phyloP scores from a whole-genome alignment of 2,797 vertebrate genomes.

The Paratrypauchen microcephalus region DNA sequence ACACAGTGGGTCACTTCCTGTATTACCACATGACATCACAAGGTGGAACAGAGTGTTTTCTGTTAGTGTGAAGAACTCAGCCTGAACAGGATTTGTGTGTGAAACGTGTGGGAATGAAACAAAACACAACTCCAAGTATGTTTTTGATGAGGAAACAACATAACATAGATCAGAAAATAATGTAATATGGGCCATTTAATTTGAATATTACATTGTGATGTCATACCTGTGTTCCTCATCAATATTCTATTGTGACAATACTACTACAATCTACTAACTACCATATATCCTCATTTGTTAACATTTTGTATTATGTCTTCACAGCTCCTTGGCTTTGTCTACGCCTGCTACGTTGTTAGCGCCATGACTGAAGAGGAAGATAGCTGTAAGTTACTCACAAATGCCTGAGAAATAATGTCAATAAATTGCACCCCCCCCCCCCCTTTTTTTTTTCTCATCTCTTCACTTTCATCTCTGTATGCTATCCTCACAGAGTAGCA shows the following conservation, averaged over 20 bases:
- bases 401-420: neutral
- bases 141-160: no score
- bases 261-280: no score
- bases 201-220: neutral
- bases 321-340: constrained; percentile 88
- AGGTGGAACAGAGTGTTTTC: no score
- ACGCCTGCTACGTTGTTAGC: constrained; percentile 88
- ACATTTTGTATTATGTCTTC: constrained; percentile 64
- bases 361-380: constrained; percentile 91
- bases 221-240: neutral
- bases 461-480: constrained; percentile 28
- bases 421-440: neutral
- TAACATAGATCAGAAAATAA: no score
- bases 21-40: no score
- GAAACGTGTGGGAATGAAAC: no score
- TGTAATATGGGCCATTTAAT: neutral
- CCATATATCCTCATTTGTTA: constrained; percentile 20
- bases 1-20: no score
- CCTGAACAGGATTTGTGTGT: no score
- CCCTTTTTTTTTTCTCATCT: no score
- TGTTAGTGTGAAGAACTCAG: no score
- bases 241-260: neutral
- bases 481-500: constrained; percentile 7
- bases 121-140: no score
- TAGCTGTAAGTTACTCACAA: constrained; percentile 84